Evolutionary conservation across 2,888 invertebrate species (phyloP).

Genomic region (Trissolcus brochymenae): DNA sequence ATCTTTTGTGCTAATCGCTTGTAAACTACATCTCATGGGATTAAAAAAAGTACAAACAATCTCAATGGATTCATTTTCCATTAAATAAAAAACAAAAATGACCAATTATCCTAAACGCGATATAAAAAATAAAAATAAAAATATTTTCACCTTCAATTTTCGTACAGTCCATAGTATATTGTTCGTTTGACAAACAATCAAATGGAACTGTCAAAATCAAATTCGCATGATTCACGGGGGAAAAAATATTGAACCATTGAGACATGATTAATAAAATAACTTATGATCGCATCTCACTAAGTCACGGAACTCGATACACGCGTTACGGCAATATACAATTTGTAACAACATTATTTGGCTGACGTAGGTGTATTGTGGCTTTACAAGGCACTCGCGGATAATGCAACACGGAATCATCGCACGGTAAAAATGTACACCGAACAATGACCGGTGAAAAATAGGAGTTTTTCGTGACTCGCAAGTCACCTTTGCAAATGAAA

Average conservation of each 20-base stretch:
- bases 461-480: no score
- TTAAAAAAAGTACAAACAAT: background rate
- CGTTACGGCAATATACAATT: slow-evolving; percentile 26
- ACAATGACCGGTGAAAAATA: no score
- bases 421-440: slow-evolving; percentile 19
- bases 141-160: background rate
- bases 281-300: slow-evolving; percentile 39
- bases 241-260: slow-evolving; percentile 9
- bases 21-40: background rate
- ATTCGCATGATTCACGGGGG: background rate
- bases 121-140: background rate
- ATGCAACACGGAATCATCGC: slow-evolving; percentile 7
- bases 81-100: background rate
- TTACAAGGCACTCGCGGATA: slow-evolving; percentile 42
- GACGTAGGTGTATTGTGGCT: slow-evolving; percentile 16
- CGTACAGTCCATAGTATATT: background rate
- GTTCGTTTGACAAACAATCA: no score
- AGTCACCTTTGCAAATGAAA: no score
- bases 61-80: background rate
- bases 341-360: slow-evolving; percentile 49
- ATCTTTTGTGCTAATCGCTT: slow-evolving; percentile 12
- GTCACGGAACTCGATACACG: slow-evolving; percentile 22
- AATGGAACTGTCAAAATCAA: background rate
- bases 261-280: slow-evolving; percentile 35
- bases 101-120: background rate